Base-by-base conservation (phyloP, 2,797 vertebrate species). In the Lateolabrax maculatus region DNA sequence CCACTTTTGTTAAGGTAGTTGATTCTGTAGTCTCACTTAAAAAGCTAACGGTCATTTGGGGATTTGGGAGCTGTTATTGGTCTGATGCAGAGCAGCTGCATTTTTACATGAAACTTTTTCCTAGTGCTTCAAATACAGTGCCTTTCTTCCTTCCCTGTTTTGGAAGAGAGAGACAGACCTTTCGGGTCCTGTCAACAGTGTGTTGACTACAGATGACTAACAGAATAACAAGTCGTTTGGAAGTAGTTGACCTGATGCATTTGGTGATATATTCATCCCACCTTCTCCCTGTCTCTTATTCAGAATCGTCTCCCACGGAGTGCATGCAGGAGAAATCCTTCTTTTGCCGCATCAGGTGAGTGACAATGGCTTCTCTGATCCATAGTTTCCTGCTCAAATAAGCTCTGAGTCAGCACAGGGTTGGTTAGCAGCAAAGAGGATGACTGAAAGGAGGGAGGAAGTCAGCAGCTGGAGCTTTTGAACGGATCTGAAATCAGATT, bases 321-420 rank as follows among this genome's bases (percentile, higher is more conserved):
- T 97, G 96, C 94, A 95, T 97, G 95, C 97, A 98, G 93, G 98
- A 99, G 92, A 99, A 99, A 52, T 98, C 98, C 44, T 99, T 99
- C 93, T 99, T 98, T 84, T 99, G 98, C 89, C 97, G 98, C 29
- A 96, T 99, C 91, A 97, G 98, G 98, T 94, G 84, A 94, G 93
- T 86, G 78, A 36, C 58, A 52, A n/a, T 10, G 16, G 31, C 76
- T 70, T 65, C 49, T 77, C 29, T 89, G 71, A 89, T 71, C 77
- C 74, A 75, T 57, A 60, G 81, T 84, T 90, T 91, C 73, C 85
- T 88, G 83, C 65, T 87, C 62, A 67, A 73, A 81, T 19, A 34
- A 71, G 51, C 65, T 70, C 69, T 84, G 66, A 89, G 83, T 91
- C 87, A 89, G 76, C 44, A 0, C 19, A 25, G 67, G 7, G 23